These are phyloP conservation scores for Bilobella aurantiaca DNA, from an alignment of 1,140 invertebrate genomes.

Conservation along the genomic window DNA sequence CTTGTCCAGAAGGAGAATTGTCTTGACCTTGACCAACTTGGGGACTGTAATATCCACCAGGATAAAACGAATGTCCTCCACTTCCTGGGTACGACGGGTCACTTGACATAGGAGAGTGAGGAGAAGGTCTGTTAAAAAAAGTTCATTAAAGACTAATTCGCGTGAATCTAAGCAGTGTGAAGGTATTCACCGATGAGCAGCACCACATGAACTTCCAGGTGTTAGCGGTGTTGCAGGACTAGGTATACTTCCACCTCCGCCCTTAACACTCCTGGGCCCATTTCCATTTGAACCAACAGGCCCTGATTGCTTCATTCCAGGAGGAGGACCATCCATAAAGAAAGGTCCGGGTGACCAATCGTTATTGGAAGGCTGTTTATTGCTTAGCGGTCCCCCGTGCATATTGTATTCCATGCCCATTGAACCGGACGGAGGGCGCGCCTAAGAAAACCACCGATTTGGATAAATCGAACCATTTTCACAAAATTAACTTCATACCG, in stretches of 20 bases:
- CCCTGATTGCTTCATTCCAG: too few relatives aligned
- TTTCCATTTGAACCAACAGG: conserved; percentile 36
- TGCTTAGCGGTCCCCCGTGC: conserved; percentile 21
- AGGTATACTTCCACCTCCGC: conserved; percentile 33
- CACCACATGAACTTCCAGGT: conserved; percentile 32
- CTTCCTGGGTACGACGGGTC: conserved; percentile 29
- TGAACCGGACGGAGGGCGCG: conserved; percentile 20
- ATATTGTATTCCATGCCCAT: conserved; percentile 28
- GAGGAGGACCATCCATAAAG: conserved; percentile 35
- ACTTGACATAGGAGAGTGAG: conserved; percentile 29
- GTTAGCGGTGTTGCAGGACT: conserved; percentile 34
- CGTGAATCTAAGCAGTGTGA: too few relatives aligned
- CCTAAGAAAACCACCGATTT: too few relatives aligned
- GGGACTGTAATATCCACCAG: conserved; percentile 32
- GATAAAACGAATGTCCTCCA: conserved; percentile 27
- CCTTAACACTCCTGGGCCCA: conserved; percentile 30
- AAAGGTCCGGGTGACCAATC: conserved; percentile 23
- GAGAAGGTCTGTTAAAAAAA: conserved; percentile 27
- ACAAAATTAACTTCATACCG: conserved; percentile 35
- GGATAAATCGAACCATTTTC: too few relatives aligned
- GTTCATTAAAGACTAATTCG: too few relatives aligned
- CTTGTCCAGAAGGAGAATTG: conserved; percentile 25
- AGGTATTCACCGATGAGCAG: conserved; percentile 26
- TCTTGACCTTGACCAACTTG: conserved; percentile 32
- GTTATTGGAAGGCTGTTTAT: conserved; percentile 34